These are phyloP conservation scores for Pipistrellus pygmaeus DNA, from an alignment of 2,797 vertebrate species.

Conservation along the genomic window DNA sequence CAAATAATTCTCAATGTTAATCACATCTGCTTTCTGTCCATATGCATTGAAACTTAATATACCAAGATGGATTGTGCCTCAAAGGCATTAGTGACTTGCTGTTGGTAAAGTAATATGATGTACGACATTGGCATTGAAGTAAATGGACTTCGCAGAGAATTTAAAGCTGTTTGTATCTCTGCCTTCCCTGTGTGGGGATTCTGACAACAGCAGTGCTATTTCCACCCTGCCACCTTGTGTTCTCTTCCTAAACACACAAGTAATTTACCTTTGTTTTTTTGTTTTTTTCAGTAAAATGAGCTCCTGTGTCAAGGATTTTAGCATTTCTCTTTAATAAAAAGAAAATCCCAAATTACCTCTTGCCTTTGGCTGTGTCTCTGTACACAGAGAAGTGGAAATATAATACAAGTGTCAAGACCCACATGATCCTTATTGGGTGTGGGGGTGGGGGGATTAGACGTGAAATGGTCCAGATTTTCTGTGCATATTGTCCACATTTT, in stretches of 20 bases:
- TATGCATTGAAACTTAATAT: slow-evolving; percentile 65
- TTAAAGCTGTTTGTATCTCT: not conserved
- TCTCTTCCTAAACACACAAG: not conserved
- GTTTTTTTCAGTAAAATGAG: not conserved
- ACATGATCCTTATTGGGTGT: slow-evolving; percentile 19
- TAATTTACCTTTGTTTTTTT: not conserved
- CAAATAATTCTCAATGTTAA: not conserved
- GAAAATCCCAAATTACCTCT: slow-evolving; percentile 43
- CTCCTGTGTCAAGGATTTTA: slow-evolving; percentile 13
- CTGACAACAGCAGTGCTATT: not conserved
- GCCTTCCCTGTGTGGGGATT: not conserved
- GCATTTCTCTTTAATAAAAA: slow-evolving; percentile 64
- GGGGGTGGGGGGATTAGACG: not conserved
- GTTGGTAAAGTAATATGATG: not conserved
- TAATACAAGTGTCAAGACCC: slow-evolving; percentile 46
- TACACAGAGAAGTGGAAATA: slow-evolving; percentile 36
- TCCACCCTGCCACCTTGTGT: not conserved
- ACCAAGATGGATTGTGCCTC: slow-evolving; percentile 52
- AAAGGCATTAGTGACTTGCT: slow-evolving; percentile 49
- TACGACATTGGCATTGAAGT: slow-evolving; percentile 1
- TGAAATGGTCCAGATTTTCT: slow-evolving; percentile 53
- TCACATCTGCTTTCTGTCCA: slow-evolving; percentile 31
- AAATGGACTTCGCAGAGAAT: not conserved
- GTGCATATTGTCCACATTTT: slow-evolving; percentile 37
- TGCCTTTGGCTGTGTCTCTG: slow-evolving; percentile 52